Conservation (phyloP, 2,113 vertebrate genomes). For the Elgaria multicarinata region DNA sequence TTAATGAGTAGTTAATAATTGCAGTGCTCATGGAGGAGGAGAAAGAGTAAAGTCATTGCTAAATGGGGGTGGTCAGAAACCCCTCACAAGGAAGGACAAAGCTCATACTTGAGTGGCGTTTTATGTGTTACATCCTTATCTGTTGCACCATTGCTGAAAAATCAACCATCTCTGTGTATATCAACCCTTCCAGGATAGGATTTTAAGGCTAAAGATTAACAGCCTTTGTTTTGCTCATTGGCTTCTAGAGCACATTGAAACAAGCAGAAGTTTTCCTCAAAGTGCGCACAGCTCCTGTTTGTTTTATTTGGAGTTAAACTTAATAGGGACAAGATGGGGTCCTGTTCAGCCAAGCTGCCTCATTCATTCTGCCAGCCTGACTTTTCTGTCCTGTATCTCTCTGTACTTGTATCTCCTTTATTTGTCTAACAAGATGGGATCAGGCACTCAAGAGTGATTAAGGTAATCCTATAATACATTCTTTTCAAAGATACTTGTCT, state of each 20-base stretch:
- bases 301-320: neutral
- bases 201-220: neutral
- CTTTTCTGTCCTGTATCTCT: neutral
- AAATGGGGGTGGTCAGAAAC: slow-evolving; percentile 25
- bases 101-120: slow-evolving; percentile 11
- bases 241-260: neutral
- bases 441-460: rapidly evolving
- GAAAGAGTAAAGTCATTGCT: slow-evolving; percentile 11
- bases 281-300: neutral
- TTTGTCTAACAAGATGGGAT: rapidly evolving
- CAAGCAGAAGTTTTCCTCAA: slow-evolving; percentile 11
- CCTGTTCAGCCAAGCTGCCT: neutral
- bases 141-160: neutral
- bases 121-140: neutral
- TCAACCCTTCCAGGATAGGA: slow-evolving; percentile 11
- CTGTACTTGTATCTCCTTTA: neutral
- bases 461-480: slow-evolving; percentile 34
- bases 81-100: neutral
- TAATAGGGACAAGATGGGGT: rapidly evolving
- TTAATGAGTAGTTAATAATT: neutral
- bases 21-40: neutral
- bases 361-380: neutral
- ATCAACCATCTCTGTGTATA: neutral
- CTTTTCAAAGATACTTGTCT: neutral
- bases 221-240: neutral